Conservation (phyloP, 2,113 vertebrate species). For the Anhinga anhinga region DNA sequence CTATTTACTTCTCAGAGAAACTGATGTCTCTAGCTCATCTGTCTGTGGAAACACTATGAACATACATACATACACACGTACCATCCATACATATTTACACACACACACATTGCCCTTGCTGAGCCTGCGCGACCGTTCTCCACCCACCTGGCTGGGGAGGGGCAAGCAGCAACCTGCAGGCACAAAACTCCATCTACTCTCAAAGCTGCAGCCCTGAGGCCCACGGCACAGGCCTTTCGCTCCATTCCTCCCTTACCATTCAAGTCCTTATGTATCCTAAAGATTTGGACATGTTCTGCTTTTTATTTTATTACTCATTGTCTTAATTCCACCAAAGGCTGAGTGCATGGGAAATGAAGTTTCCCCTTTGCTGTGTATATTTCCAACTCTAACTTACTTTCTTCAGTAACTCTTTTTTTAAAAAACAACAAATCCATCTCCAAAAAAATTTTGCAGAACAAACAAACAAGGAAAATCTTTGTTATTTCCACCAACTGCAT, state of each 20-base stretch:
- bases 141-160: neutral
- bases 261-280: neutral
- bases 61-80: neutral
- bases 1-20: neutral
- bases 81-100: neutral
- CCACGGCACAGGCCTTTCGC: neutral
- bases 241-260: neutral
- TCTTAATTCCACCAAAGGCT: neutral
- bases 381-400: neutral
- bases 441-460: neutral
- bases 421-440: neutral
- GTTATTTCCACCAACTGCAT: neutral
- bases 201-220: neutral
- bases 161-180: neutral
- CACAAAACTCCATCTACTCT: neutral
- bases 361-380: neutral
- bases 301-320: neutral
- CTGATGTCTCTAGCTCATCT: neutral
- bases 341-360: neutral
- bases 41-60: neutral
- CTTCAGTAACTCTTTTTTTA: neutral
- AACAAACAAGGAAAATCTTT: neutral
- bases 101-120: too few relatives aligned
- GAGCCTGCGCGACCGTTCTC: rapidly evolving
- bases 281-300: neutral